phyloP scores from a whole-genome alignment of 2,113 vertebrate genomes.

The Entelurus aequoreus region DNA sequence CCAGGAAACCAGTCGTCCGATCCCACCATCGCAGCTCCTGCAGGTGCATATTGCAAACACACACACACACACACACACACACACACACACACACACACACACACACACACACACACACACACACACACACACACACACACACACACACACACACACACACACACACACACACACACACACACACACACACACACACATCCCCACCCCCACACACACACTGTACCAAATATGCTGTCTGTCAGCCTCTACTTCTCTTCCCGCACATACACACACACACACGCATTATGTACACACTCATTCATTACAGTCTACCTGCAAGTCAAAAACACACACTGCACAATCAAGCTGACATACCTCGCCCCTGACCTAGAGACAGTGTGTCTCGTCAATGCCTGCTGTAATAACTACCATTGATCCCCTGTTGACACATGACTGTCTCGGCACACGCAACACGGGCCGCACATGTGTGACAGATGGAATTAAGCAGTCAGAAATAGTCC shows the following conservation, averaged over 20 bases:
- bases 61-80: background rate
- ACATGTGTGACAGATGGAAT: constrained; percentile 44
- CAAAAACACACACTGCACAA: constrained; percentile 48
- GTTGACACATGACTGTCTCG: constrained; percentile 60
- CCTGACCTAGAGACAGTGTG: constrained; percentile 59
- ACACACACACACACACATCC: too few relatives aligned
- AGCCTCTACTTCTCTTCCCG: constrained; percentile 9
- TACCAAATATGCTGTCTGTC: background rate
- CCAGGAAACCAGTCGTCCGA: constrained; percentile 86
- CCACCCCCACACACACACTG: too few relatives aligned
- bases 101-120: constrained; percentile 3
- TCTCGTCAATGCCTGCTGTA: constrained; percentile 53
- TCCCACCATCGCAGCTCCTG: constrained; percentile 87
- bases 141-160: background rate
- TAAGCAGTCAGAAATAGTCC: constrained; percentile 35
- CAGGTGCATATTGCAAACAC: constrained; percentile 75
- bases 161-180: too few relatives aligned
- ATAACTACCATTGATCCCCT: constrained; percentile 59
- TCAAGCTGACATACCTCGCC: constrained; percentile 54
- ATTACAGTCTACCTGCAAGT: constrained; percentile 38
- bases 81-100: background rate
- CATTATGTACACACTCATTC: constrained; percentile 28
- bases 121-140: background rate
- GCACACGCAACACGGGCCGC: constrained; percentile 26
- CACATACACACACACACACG: too few relatives aligned